phyloP scores from a whole-genome alignment of 2,888 invertebrate genomes.

The Tetranychus truncatus region DNA sequence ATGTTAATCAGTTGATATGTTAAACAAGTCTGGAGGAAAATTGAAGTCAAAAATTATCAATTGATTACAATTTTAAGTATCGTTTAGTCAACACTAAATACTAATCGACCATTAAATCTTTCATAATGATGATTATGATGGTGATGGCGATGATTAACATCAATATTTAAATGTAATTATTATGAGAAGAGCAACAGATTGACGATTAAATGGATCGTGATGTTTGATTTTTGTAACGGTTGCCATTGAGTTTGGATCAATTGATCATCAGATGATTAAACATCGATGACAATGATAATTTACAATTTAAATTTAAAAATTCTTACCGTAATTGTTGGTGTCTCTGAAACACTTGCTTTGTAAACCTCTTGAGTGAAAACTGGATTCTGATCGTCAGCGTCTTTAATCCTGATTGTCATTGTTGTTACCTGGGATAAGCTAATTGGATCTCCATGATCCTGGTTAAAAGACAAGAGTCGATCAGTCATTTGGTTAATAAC shows the following conservation, averaged over 20 bases:
- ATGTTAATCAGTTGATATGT: no score
- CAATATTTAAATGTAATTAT: no score
- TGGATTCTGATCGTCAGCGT: constrained; percentile 38
- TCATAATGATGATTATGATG: background rate
- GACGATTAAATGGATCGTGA: no score
- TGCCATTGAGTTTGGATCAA: no score
- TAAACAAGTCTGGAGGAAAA: no score
- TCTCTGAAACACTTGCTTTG: constrained; percentile 58
- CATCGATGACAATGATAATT: background rate
- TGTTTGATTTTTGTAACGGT: no score
- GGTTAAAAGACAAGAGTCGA: background rate
- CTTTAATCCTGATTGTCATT: constrained; percentile 49
- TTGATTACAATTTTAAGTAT: background rate
- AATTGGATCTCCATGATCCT: constrained; percentile 60
- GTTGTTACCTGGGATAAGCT: constrained; percentile 52
- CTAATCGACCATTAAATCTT: background rate
- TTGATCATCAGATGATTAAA: no score
- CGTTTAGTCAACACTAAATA: background rate
- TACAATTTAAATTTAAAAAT: background rate
- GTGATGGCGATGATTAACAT: no score
- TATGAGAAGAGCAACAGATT: no score
- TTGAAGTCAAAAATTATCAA: no score
- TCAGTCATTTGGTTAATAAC: background rate
- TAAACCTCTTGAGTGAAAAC: constrained; percentile 63
- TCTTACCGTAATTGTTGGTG: constrained; percentile 51